Base-by-base conservation (phyloP, 2,113 vertebrate species). In the Butorides virescens region DNA sequence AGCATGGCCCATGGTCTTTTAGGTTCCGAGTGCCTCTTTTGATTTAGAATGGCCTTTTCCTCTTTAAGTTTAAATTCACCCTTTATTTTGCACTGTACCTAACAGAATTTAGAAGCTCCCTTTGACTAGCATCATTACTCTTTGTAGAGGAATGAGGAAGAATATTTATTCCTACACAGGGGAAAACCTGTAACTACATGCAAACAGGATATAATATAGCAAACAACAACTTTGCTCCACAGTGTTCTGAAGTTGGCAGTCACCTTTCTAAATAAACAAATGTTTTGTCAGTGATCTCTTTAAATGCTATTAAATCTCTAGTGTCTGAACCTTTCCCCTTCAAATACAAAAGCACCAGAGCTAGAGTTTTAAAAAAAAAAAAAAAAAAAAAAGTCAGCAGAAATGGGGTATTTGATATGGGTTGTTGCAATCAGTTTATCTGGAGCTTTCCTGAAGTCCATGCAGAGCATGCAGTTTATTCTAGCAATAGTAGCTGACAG, bases 381-480 rank as follows among this genome's bases (percentile, higher is more conserved):
- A 70, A 63, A 76, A 42, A 66, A 66, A 15, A 79, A 50, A 22
- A 85, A 22, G 88, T 97, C 97, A 97, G 94, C 92, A 97, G 89
- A 95, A 95, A 97, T 47, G 30, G 58, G 70, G 73, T 66, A 96
- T 95, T 90, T 95, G 86, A 88, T 91, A 90, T 5, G 80, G 86
- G 53, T 86, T 85, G 92, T 13, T 95, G 84, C 86, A 85, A 76
- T 59, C 29, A 10, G 89, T 86, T 93, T 88, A 92, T 92, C 86
- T 90, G 86, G 96, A 90, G 77, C 92, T 95, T 97, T 97, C 97
- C 97, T 97, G 96, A 97, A 95, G 96, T 96, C 84, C 84, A 86
- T 88, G 94, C 96, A 97, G 84, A 95, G 77, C 81, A 73, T 11
- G 95, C 95, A 95, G 86, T 97, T 95, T 92, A 80, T 95, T 95